Evolutionary conservation across 2,113 vertebrate species (phyloP).

Genomic region (Nestor notabilis): DNA sequence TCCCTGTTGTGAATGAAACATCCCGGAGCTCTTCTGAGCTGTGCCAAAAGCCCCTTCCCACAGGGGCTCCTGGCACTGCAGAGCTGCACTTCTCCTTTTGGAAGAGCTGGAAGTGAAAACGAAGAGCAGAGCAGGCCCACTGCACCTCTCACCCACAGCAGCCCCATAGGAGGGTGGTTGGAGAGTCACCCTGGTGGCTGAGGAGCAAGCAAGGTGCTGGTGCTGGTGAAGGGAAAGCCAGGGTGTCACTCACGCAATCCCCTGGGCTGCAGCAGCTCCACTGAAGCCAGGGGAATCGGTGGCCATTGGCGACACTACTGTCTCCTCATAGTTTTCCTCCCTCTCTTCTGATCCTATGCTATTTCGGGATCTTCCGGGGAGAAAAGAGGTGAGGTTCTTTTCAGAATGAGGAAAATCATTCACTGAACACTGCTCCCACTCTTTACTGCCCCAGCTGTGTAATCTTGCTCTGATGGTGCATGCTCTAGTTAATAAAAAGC

Average conservation of each 20-base stretch:
- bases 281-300: neutral
- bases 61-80: accelerated
- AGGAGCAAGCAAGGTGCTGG: neutral
- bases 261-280: neutral
- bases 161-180: neutral
- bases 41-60: neutral
- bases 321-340: neutral
- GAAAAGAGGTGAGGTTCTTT: neutral
- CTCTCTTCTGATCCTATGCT: neutral
- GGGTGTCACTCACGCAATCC: neutral
- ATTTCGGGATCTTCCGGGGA: neutral
- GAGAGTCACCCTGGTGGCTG: accelerated
- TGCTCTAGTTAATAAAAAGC: neutral
- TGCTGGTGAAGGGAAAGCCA: neutral
- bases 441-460: neutral
- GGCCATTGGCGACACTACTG: neutral
- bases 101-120: neutral
- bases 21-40: neutral
- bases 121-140: neutral
- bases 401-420: neutral
- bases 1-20: neutral
- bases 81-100: neutral
- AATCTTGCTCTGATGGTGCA: neutral
- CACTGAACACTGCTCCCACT: neutral
- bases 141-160: neutral